Evolutionary conservation across 1,140 invertebrate genomes (phyloP).

Genomic region (Calycopis cecrops): DNA sequence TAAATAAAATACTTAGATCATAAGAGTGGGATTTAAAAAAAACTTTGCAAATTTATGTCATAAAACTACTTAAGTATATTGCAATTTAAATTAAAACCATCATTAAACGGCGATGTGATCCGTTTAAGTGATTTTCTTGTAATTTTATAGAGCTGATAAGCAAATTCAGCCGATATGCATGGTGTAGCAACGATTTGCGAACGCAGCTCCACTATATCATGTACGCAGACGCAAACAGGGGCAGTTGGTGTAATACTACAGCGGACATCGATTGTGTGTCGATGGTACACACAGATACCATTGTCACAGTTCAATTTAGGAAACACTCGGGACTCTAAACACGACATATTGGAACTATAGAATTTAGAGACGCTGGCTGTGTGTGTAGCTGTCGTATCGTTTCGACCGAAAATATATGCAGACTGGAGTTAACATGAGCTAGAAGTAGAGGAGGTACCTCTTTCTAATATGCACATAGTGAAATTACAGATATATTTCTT

Average conservation of each 20-base stretch:
- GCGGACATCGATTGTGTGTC: conserved; percentile 27
- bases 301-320: conserved; percentile 44
- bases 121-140: neutral
- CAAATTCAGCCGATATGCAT: conserved; percentile 17
- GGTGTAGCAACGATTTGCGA: neutral
- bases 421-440: no score
- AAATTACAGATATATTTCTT: no score
- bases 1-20: no score
- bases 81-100: no score
- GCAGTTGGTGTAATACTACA: conserved; percentile 29
- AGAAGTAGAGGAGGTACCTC: no score
- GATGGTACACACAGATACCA: conserved; percentile 33
- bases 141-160: conserved; percentile 2
- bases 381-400: conserved; percentile 13
- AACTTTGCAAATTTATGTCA: no score
- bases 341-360: no score
- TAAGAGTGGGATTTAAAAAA: no score
- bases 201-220: conserved; percentile 20
- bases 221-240: conserved; percentile 32
- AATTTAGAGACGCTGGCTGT: conserved; percentile 11
- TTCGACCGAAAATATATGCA: conserved; percentile 1
- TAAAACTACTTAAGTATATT: no score
- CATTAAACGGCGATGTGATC: no score
- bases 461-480: no score
- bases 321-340: conserved; percentile 23